Conservation (phyloP, 2,113 vertebrate species). For the Deroptyus accipitrinus region DNA sequence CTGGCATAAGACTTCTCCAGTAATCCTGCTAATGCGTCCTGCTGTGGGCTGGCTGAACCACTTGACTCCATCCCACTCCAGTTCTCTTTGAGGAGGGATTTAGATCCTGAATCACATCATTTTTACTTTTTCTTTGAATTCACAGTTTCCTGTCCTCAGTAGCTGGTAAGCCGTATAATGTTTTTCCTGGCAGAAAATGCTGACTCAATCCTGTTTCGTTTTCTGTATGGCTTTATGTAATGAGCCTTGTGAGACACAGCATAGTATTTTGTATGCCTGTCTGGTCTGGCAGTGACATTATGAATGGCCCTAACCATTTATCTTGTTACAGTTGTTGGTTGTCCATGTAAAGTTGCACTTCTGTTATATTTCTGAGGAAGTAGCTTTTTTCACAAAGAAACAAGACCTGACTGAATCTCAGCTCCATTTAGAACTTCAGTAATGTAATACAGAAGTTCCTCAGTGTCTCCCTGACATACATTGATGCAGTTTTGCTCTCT, state of each 20-base stretch:
- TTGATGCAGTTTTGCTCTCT: not conserved
- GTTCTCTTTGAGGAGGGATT: not conserved
- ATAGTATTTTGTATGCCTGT: not conserved
- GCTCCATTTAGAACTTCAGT: not conserved
- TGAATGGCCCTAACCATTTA: not conserved
- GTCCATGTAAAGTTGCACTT: not conserved
- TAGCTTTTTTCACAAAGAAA: not conserved
- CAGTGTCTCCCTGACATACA: not conserved
- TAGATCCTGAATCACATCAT: not conserved
- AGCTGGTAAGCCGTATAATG: not conserved
- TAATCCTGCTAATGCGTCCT: not conserved
- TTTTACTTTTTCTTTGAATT: constrained; percentile 4
- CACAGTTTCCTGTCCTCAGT: not conserved
- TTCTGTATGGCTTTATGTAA: constrained; percentile 22
- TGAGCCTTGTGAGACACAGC: not conserved
- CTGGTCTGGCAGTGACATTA: not conserved
- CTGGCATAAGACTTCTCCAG: not conserved
- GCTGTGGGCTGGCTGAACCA: not conserved
- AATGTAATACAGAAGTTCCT: not conserved
- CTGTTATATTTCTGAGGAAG: not conserved
- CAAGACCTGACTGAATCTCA: not conserved
- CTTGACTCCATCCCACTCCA: not conserved
- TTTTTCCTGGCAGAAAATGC: constrained; percentile 21
- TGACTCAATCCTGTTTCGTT: not conserved
- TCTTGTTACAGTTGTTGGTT: not conserved